A percentile compares a stretch with the other conserved stretches of the same genome.
phyloP scores from a whole-genome alignment of 2,113 vertebrate genomes.

The Xiphorhynchus elegans region DNA sequence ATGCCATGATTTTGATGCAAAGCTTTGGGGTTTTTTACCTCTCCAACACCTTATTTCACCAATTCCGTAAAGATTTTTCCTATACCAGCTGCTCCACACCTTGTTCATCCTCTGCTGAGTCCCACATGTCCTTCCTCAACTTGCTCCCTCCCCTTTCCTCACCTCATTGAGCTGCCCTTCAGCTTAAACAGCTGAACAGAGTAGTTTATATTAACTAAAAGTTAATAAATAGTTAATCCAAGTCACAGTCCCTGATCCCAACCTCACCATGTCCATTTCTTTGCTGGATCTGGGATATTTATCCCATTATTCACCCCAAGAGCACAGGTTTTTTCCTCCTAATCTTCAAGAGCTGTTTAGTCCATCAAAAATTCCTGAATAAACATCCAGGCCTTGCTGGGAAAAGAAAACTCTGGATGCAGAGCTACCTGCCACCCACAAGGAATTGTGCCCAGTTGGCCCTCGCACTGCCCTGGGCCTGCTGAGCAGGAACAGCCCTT shows the following conservation, averaged over 20 bases:
- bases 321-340: not conserved
- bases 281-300: not conserved
- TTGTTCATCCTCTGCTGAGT: not conserved
- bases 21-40: not conserved
- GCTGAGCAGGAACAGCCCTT: not conserved
- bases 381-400: not conserved
- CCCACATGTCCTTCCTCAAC: fast-evolving
- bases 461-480: not conserved
- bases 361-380: not conserved
- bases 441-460: not conserved
- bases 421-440: not conserved
- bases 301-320: not conserved
- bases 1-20: fast-evolving
- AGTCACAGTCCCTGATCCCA: not conserved
- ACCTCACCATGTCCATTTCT: not conserved
- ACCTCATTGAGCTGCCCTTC: not conserved
- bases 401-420: not conserved
- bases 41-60: not conserved
- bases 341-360: not conserved
- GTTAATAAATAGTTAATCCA: not conserved
- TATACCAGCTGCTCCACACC: not conserved
- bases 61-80: not conserved
- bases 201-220: fast-evolving
- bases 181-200: too few species aligned
- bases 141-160: not conserved